These are phyloP conservation scores for Xanthostigma xanthostigma DNA, from an alignment of 2,888 invertebrate genomes.

Conservation along the genomic window DNA sequence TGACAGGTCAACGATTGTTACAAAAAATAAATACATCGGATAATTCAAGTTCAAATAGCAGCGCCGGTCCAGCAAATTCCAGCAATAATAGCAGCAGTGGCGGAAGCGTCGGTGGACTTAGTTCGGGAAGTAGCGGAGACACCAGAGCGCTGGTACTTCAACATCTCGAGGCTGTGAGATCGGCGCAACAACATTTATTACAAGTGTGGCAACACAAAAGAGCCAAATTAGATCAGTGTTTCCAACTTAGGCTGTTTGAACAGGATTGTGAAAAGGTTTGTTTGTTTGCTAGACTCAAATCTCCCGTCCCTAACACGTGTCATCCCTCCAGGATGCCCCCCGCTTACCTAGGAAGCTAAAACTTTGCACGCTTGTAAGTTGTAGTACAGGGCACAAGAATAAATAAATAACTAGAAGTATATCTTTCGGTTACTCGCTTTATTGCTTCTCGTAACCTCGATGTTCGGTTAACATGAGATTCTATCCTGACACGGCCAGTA, in stretches of 20 bases:
- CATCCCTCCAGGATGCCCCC: no score
- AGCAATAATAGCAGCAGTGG: conserved; percentile 9
- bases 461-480: no score
- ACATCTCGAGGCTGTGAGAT: conserved; percentile 74
- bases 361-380: no score
- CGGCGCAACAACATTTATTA: conserved; percentile 79
- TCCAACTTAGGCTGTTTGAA: conserved; percentile 88
- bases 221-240: conserved; percentile 87
- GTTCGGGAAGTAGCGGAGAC: conserved; percentile 52
- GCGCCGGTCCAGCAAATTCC: conserved; percentile 1
- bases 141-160: conserved; percentile 57
- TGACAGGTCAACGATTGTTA: conserved; percentile 50
- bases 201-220: conserved; percentile 93
- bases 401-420: no score
- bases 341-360: not conserved
- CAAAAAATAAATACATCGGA: conserved; percentile 33
- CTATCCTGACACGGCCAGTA: no score
- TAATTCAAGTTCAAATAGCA: not conserved
- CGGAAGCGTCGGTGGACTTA: conserved; percentile 34
- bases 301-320: no score
- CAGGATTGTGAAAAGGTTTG: conserved; percentile 89
- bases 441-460: no score
- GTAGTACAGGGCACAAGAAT: no score
- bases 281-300: conserved; percentile 7
- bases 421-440: no score